Base-by-base conservation (phyloP, 2,888 invertebrate genomes). In the Oxyteleia sp. region DNA sequence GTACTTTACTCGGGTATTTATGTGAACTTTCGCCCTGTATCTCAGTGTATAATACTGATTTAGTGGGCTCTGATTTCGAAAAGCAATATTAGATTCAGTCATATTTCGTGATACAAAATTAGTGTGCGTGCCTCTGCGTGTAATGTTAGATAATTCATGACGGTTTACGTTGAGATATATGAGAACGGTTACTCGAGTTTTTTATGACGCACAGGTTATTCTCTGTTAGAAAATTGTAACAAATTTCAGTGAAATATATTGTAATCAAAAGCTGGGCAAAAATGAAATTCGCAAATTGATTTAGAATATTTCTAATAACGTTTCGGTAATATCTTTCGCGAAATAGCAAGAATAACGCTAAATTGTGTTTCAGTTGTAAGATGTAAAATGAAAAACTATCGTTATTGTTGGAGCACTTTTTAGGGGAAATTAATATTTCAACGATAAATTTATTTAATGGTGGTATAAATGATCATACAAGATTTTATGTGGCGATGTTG, bases 21-120 rank as follows among this genome's bases (percentile, higher is more conserved):
- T 68, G 66, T 74, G 53, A 49, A 72, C 55, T 68, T 53, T 59
- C 66, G 53, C 53, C 66, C 49, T 61, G 72, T 74, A 74, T 74
- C 63, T 64, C 61, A 53, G 51, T 38, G 68, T 18, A 53, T 61
- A 66, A 68, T 68, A 61, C 74, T 80, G 72, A 80, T 80, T 80
- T 80, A 80, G 61, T 35, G 74, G 61, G 59, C 59, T 61, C 64
- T 68, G 66, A 80, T 80, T 80, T 80, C 74, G 72, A 80, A 66
- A 51, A 66, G 72, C 80, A 72, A 72, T 80, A 80, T 72, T 78
- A 78, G 78, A 78, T 69, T 53, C 63, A 78, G 78, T 69, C 69
- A 69, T 69, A 69, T 69, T 78, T 78, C 63, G 78, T 53, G 55
- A 78, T 69, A 43, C 55, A 29, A 63, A 78, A 78, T 78, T 78